Conservation (phyloP, 2,888 invertebrate genomes). For the Autographa pulchrina region DNA sequence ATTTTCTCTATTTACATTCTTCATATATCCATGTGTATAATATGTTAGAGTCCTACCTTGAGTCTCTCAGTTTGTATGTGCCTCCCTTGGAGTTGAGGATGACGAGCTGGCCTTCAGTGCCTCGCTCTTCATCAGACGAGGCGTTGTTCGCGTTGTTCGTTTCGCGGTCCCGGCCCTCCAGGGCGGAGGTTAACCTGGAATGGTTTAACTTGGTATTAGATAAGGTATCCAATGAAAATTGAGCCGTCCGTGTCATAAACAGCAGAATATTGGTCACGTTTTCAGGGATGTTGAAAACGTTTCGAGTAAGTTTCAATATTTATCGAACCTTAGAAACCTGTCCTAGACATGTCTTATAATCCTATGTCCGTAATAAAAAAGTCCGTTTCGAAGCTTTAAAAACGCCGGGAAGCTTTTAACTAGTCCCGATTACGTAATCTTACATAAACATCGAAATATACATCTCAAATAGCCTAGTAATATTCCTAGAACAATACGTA, state of each 20-base stretch:
- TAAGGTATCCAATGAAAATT: neutral
- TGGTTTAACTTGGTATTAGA: neutral
- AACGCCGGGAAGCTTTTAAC: no score
- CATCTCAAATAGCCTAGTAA: neutral
- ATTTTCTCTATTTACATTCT: no score
- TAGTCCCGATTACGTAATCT: neutral
- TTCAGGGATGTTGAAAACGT: neutral
- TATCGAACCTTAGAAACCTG: neutral
- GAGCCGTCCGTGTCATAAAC: neutral
- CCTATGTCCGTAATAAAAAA: no score
- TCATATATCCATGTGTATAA: no score
- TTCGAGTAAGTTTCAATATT: neutral
- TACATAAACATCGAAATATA: neutral
- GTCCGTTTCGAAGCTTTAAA: neutral
- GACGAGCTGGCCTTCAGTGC: slow-evolving; percentile 79
- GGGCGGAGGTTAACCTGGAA: slow-evolving; percentile 82
- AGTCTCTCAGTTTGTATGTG: slow-evolving; percentile 93
- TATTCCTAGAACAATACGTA: neutral
- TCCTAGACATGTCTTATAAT: no score
- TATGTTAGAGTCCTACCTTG: slow-evolving; percentile 86
- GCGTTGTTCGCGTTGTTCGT: slow-evolving; percentile 86
- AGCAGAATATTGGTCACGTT: neutral
- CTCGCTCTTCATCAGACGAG: slow-evolving; percentile 84
- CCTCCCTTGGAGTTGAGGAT: slow-evolving; percentile 89
- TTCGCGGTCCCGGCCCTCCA: slow-evolving; percentile 85